Conservation (phyloP, 2,888 invertebrate species). For the Adineta ricciae region DNA sequence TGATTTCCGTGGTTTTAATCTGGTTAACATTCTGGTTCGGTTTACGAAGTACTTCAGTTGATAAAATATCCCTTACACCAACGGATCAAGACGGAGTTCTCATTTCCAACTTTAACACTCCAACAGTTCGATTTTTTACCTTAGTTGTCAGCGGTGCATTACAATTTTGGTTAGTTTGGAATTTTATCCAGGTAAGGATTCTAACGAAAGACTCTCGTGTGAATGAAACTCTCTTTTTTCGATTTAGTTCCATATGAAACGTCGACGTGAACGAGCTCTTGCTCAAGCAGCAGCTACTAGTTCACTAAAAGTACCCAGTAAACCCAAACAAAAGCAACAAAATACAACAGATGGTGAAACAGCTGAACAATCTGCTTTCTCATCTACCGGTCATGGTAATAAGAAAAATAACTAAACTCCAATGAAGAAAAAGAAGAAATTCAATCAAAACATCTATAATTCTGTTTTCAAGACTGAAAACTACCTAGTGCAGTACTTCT, state of each 20-base stretch:
- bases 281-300: not conserved
- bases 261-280: not conserved
- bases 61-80: conserved; percentile 23
- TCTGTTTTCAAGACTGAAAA: not conserved
- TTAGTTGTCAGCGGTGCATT: conserved; percentile 67
- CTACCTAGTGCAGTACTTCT: not conserved
- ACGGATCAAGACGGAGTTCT: conserved; percentile 61
- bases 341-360: not conserved
- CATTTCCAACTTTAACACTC: conserved; percentile 47
- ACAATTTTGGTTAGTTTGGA: conserved; percentile 76
- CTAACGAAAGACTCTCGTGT: too few relatives aligned
- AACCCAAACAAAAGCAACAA: not conserved
- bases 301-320: not conserved
- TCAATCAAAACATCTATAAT: not conserved
- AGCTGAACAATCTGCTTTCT: not conserved
- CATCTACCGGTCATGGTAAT: not conserved
- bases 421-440: not conserved
- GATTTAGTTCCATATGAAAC: not conserved
- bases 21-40: conserved; percentile 29
- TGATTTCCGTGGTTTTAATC: conserved; percentile 57
- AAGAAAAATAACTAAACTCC: not conserved
- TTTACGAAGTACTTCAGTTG: conserved; percentile 23
- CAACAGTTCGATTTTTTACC: conserved; percentile 58
- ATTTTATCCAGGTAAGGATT: conserved; percentile 60
- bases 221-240: not conserved